Percentiles rank a stretch among this genome's conserved stretches.
Evolutionary conservation across 1,140 invertebrate genomes (phyloP).

Genomic region (Odontomachus brunneus): DNA sequence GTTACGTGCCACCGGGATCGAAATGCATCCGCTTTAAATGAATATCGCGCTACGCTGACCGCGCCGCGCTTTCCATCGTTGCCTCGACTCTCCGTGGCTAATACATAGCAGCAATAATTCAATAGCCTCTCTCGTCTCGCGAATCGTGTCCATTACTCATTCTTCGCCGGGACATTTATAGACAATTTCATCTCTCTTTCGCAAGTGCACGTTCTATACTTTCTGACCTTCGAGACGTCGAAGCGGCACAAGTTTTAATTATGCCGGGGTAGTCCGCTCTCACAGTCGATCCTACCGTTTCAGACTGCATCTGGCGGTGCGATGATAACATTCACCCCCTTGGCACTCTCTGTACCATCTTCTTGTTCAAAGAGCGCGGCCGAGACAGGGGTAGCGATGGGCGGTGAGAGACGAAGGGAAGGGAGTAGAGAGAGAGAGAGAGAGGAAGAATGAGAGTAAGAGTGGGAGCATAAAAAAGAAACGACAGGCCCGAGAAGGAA

Average conservation of each 20-base stretch:
- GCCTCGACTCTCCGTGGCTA: neutral
- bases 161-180: neutral
- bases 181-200: slow-evolving; percentile 13
- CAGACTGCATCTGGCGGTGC: slow-evolving; percentile 68
- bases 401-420: neutral
- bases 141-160: slow-evolving; percentile 15
- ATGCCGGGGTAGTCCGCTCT: slow-evolving; percentile 60
- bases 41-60: slow-evolving; percentile 46
- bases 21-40: slow-evolving; percentile 53
- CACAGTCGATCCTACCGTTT: slow-evolving; percentile 50
- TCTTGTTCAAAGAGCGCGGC: slow-evolving; percentile 60
- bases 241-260: slow-evolving; percentile 72
- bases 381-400: slow-evolving; percentile 13
- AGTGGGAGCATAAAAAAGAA: slow-evolving; percentile 16
- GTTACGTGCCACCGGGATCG: neutral
- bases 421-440: slow-evolving; percentile 35
- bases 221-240: slow-evolving; percentile 63
- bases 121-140: slow-evolving; percentile 18
- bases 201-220: neutral
- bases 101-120: slow-evolving; percentile 16
- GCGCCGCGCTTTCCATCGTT: neutral
- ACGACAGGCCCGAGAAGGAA: neutral
- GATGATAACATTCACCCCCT: slow-evolving; percentile 70
- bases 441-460: neutral
- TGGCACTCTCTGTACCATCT: slow-evolving; percentile 47